phyloP scores from a whole-genome alignment of 2,797 vertebrate genomes.

The Poeciliopsis paucimaculata region DNA sequence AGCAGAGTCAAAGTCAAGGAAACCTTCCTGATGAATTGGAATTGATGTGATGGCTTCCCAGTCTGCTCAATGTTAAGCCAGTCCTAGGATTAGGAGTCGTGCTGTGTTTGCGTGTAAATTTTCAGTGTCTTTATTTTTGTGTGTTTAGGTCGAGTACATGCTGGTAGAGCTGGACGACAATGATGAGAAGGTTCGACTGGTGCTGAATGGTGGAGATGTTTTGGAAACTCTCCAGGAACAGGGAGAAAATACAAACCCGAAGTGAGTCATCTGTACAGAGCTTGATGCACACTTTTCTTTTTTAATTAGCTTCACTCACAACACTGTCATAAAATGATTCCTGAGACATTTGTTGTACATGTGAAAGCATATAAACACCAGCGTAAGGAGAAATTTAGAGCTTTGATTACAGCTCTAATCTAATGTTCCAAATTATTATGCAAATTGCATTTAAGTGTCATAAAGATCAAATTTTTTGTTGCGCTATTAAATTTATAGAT shows the following conservation, averaged over 20 bases:
- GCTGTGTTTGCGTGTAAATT: not conserved
- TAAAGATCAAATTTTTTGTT: too few species aligned
- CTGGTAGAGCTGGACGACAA: conserved; percentile 91
- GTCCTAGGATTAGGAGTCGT: not conserved
- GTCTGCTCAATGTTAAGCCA: conserved; percentile 21
- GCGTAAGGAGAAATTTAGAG: not conserved
- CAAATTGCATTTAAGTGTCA: too few species aligned
- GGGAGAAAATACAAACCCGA: conserved; percentile 94
- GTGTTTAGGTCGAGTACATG: conserved; percentile 95
- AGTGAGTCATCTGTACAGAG: conserved; percentile 83
- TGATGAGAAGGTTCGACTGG: conserved; percentile 88
- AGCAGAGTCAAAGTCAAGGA: conserved; percentile 70
- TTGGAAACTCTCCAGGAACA: conserved; percentile 92
- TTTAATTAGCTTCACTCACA: too few species aligned
- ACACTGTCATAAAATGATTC: not conserved
- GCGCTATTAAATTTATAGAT: too few species aligned
- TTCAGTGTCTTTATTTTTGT: not conserved
- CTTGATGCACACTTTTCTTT: not conserved
- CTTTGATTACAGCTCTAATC: not conserved
- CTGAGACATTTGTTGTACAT: not conserved
- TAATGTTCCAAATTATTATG: too few species aligned
- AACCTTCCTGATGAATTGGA: conserved; percentile 71
- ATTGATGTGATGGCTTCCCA: conserved; percentile 57
- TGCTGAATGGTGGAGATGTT: conserved; percentile 86
- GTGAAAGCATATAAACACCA: not conserved